These are phyloP conservation scores for Meghimatium bilineatum DNA, from an alignment of 2,888 invertebrate species.

Conservation along the genomic window DNA sequence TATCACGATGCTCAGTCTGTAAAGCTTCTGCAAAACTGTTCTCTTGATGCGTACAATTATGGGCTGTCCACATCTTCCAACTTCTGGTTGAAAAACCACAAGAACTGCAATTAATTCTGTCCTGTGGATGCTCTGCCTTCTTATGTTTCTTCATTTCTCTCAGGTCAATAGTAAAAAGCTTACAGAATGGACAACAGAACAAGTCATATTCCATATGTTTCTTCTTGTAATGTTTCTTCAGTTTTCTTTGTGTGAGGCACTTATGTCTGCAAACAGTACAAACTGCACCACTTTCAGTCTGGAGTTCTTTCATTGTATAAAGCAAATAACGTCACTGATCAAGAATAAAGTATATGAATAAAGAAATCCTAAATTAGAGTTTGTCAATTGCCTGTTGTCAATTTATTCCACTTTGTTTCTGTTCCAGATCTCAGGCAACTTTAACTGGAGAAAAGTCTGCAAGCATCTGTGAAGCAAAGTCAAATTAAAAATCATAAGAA, in stretches of 20 bases:
- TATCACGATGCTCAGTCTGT: background rate
- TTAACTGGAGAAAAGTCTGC: no score
- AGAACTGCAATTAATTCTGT: background rate
- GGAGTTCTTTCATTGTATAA: no score
- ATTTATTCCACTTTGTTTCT: no score
- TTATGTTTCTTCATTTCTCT: slow-evolving; percentile 8
- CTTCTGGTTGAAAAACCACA: background rate
- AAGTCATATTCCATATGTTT: background rate
- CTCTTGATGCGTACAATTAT: background rate
- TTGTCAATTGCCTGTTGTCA: no score
- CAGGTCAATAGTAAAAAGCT: background rate
- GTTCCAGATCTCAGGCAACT: no score
- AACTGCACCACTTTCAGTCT: no score
- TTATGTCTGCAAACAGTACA: background rate
- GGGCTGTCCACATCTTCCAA: background rate
- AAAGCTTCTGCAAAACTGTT: background rate
- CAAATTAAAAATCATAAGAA: no score
- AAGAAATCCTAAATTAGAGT: no score
- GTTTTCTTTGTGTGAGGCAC: background rate
- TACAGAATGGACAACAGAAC: background rate
- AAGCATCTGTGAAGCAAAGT: no score
- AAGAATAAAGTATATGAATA: no score
- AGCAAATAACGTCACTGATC: no score
- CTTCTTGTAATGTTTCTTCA: slow-evolving; percentile 21
- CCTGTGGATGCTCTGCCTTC: slow-evolving; percentile 21